phyloP scores from a whole-genome alignment of 1,140 invertebrate species.

The Cyclargus thomasi region DNA sequence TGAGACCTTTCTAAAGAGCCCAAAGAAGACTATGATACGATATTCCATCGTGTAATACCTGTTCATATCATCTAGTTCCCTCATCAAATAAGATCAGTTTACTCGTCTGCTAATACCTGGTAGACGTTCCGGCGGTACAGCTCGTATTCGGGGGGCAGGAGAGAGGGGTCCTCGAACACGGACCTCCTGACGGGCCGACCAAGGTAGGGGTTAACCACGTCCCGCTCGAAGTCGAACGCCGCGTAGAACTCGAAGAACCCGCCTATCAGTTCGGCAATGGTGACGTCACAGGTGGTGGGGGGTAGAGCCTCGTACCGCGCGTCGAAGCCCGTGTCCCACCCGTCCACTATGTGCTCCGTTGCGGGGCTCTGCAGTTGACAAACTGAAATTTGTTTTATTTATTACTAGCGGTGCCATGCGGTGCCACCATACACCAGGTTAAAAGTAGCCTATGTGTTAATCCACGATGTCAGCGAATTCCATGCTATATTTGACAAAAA shows the following conservation, averaged over 20 bases:
- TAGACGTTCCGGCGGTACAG: constrained; percentile 44
- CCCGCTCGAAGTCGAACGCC: constrained; percentile 62
- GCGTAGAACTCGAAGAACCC: constrained; percentile 74
- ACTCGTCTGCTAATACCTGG: no score
- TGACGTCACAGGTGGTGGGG: constrained; percentile 28
- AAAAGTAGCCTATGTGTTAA: no score
- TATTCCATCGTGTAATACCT: no score
- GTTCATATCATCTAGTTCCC: no score
- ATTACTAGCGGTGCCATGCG: no score
- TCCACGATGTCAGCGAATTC: no score
- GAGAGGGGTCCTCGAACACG: constrained; percentile 32
- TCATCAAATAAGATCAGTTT: no score
- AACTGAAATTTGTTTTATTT: constrained; percentile 55
- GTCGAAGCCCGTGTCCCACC: constrained; percentile 68
- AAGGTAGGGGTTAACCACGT: constrained; percentile 70
- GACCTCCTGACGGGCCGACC: constrained; percentile 51
- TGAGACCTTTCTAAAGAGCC: no score
- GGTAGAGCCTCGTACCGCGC: constrained; percentile 28
- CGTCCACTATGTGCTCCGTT: constrained; percentile 39
- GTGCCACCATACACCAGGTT: no score
- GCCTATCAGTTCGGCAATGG: constrained; percentile 53
- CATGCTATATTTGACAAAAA: no score
- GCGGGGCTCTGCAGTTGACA: constrained; percentile 51
- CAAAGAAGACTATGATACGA: no score
- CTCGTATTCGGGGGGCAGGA: constrained; percentile 38